Evolutionary conservation across 1,140 invertebrate species (phyloP), one percentile per base, ranked within the genome.

Genomic region (Cherax quadricarinatus): DNA sequence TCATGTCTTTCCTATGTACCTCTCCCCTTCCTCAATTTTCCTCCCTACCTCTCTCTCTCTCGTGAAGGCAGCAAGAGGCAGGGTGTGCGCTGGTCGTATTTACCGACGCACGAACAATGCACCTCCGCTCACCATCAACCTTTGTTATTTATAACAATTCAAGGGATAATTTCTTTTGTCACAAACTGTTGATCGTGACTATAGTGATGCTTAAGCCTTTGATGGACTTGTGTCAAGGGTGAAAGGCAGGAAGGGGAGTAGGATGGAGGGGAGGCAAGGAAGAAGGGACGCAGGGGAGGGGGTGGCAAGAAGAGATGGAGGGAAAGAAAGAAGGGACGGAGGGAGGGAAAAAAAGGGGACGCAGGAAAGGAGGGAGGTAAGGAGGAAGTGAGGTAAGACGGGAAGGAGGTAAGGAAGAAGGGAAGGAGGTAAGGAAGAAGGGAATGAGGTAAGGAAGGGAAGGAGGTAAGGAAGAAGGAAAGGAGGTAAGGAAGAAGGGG

Each of bases 341-440:
- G 1, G 53, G 14, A 3, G 53, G 53, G 53, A 5, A 57, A 14
- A 57, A 10, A 18, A 21, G 62, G 62, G 62, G 62, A 18, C 0
- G 21, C 14, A 5, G 21, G 18, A 4, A 16, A 16, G 62, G 10
- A 16, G 62, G 16, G 62, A 5, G 75, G 78, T 30, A 88, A 53
- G 80, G 49, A 88, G 51, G 62, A 78, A 88, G 49, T 53, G 87
- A 88, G 75, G 53, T 48, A 78, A 60, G 30, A 51, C 62, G 75
- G 49, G 75, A 6, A 24, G 62, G 18, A 18, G 62, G 62, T 12
- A 18, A 1, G 21, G 62, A 41, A 41, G 30, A 41, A 41, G 12
- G 21, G 18, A 4, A 9, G 62, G 62, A 66, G 62, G 62, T 5
- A 16, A 5, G 75, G 78, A 24, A 88, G 75, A 82, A 88, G 51